phyloP scores from a whole-genome alignment of 2,113 vertebrate species.

The Paradoxurus hermaphroditus region DNA sequence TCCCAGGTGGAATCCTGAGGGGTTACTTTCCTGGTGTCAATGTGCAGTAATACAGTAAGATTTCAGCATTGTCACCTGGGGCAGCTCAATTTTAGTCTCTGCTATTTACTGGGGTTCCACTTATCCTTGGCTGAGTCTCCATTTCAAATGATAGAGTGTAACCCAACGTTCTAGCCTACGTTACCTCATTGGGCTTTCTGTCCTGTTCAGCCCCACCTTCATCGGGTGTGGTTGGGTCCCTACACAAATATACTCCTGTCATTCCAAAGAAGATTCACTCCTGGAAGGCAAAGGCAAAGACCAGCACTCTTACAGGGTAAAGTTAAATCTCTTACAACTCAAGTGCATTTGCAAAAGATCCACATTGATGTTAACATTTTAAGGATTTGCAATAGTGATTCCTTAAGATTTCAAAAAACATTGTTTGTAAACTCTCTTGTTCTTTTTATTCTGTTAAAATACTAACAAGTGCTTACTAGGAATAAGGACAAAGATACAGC shows the following conservation, averaged over 20 bases:
- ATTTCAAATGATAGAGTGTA: not conserved
- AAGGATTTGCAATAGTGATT: not conserved
- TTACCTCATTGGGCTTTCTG: accelerated
- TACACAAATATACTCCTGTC: accelerated
- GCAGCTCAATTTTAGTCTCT: not conserved
- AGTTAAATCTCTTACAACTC: not conserved
- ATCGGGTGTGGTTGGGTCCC: not conserved
- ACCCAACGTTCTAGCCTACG: accelerated
- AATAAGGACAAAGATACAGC: not conserved
- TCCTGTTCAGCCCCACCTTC: not conserved
- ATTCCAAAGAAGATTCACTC: not conserved
- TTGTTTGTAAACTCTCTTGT: not conserved
- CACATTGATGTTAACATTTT: not conserved
- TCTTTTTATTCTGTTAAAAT: not conserved
- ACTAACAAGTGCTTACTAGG: not conserved
- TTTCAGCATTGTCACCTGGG: not conserved
- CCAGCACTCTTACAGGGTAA: not conserved
- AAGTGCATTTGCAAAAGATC: not conserved
- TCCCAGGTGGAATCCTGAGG: accelerated
- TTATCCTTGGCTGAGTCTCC: not conserved
- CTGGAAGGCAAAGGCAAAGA: not conserved
- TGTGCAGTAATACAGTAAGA: not conserved
- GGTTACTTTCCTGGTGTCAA: accelerated
- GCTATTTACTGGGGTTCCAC: not conserved
- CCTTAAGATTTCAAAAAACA: not conserved